Conservation (phyloP, 2,113 vertebrate genomes). For the Amphilophus citrinellus region DNA sequence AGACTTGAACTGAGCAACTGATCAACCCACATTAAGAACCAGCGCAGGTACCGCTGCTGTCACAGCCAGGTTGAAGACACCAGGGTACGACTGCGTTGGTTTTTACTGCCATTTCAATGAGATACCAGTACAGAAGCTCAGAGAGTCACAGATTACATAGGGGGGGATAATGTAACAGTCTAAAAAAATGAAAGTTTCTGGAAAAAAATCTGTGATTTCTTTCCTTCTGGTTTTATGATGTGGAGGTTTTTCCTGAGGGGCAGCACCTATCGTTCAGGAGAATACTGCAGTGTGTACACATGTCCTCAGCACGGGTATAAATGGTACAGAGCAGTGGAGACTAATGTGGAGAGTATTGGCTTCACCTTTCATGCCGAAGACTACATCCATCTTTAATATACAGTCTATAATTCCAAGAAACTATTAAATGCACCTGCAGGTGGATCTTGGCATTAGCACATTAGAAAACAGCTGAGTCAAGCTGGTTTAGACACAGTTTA, state of each 20-base stretch:
- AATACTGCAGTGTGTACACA: not conserved
- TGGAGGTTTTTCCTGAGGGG: too few relatives aligned
- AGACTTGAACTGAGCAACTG: not conserved
- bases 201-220: too few relatives aligned
- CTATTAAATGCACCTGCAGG: slow-evolving; percentile 1
- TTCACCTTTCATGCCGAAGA: not conserved
- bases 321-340: not conserved
- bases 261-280: not conserved
- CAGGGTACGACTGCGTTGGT: not conserved
- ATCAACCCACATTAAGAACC: not conserved
- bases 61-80: not conserved
- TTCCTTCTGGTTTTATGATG: too few relatives aligned
- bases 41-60: not conserved
- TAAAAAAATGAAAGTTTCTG: too few relatives aligned
- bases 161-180: too few relatives aligned
- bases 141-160: not conserved
- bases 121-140: not conserved
- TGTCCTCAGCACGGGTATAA: not conserved
- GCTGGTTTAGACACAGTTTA: not conserved
- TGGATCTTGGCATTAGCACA: not conserved
- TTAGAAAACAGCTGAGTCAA: not conserved
- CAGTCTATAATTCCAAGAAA: not conserved
- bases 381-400: not conserved
- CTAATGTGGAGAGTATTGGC: not conserved
- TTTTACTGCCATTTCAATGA: not conserved